phyloP scores from a whole-genome alignment of 2,113 vertebrate genomes.

The Cairina moschata region DNA sequence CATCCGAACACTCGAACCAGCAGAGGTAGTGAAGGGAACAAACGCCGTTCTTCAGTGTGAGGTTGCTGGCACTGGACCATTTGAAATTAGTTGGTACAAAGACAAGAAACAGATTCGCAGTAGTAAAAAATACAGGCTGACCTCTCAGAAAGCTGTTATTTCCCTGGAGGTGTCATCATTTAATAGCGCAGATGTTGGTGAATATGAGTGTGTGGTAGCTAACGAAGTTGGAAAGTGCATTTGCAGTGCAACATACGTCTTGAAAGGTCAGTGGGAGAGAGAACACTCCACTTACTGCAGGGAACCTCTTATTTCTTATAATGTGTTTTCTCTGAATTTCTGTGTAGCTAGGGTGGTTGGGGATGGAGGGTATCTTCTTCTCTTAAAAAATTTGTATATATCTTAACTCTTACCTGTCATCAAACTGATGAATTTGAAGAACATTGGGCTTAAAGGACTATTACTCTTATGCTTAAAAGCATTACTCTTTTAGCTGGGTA shows the following conservation, averaged over 20 bases:
- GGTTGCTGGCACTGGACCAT: constrained; percentile 90
- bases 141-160: constrained; percentile 84
- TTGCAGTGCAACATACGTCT: constrained; percentile 84
- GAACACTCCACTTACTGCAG: neutral
- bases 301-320: neutral
- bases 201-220: constrained; percentile 94
- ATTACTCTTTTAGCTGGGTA: neutral
- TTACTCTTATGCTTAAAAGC: neutral
- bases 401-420: neutral
- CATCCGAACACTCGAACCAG: constrained; percentile 88
- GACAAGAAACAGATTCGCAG: constrained; percentile 90
- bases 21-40: constrained; percentile 90
- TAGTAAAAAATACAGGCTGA: constrained; percentile 90
- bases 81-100: constrained; percentile 97
- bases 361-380: neutral
- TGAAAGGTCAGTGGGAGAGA: constrained; percentile 91
- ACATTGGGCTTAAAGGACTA: neutral
- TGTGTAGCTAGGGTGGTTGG: neutral
- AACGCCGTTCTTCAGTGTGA: constrained; percentile 89
- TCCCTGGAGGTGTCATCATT: constrained; percentile 92
- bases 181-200: constrained; percentile 92
- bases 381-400: constrained; percentile 14
- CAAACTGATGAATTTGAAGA: neutral
- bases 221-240: constrained; percentile 95
- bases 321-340: neutral